A percentile compares a stretch with the other conserved stretches of the same genome.
Evolutionary conservation across 2,888 invertebrate genomes (phyloP).

Genomic region (Ferdinandea cuprea): DNA sequence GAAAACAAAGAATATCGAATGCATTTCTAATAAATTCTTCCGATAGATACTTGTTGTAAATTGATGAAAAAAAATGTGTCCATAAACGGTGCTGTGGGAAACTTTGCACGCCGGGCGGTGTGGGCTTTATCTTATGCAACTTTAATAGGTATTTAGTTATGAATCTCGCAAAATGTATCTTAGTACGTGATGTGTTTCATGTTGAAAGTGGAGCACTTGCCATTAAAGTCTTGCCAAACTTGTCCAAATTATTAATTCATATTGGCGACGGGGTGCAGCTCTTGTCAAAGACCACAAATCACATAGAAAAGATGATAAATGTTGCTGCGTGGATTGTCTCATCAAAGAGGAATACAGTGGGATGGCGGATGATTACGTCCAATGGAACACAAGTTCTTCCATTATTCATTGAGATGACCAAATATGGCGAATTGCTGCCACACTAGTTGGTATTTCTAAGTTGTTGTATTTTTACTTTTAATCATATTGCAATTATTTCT

Average conservation of each 20-base stretch:
- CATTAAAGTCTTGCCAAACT: slow-evolving; percentile 17
- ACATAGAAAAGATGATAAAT: slow-evolving; percentile 45
- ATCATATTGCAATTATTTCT: slow-evolving; percentile 40
- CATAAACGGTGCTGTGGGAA: slow-evolving; percentile 54
- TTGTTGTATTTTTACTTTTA: slow-evolving; percentile 4
- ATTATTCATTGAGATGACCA: slow-evolving; percentile 61
- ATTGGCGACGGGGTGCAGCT: slow-evolving; percentile 48
- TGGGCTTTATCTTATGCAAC: slow-evolving; percentile 46
- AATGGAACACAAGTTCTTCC: slow-evolving; percentile 35
- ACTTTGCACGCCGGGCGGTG: slow-evolving; percentile 1
- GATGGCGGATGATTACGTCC: slow-evolving; percentile 51
- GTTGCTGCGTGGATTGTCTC: slow-evolving; percentile 14
- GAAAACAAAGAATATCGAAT: slow-evolving; percentile 21
- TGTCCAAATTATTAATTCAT: slow-evolving; percentile 34
- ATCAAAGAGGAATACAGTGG: slow-evolving; percentile 16
- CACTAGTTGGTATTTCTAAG: slow-evolving; percentile 32
- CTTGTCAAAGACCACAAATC: neutral
- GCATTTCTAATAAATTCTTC: slow-evolving; percentile 34
- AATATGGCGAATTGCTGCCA: slow-evolving; percentile 47
- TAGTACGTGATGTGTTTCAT: slow-evolving; percentile 9
- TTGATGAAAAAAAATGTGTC: neutral
- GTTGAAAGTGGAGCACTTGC: slow-evolving; percentile 35
- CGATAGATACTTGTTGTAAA: neutral
- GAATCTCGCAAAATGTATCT: slow-evolving; percentile 12
- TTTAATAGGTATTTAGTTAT: slow-evolving; percentile 9